Base-by-base conservation (phyloP, 2,113 vertebrate genomes). In the Gymnarchus niloticus region DNA sequence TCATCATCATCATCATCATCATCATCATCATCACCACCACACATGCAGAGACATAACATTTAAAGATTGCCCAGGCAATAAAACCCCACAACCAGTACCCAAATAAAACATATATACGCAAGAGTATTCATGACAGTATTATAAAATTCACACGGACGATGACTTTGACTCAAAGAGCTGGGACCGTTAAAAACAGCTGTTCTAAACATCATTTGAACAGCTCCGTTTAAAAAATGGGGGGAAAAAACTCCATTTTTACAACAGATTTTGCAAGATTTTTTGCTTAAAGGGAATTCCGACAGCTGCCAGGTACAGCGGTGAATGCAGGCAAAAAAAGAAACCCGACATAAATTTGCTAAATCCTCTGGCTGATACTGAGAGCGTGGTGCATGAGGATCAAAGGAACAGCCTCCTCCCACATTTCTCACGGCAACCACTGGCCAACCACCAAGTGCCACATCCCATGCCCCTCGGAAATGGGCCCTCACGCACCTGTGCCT, bases 361-460 rank as follows among this genome's bases (percentile, higher is more conserved):
- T 33, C 52, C 25, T 41, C 25, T 46, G 73, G 54, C 73, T 80
- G 83, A 81, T 84, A 87, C 56, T 46, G 59, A 78, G 12, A 14
- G 51, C 77, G 77, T 78, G 54, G 83, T 61, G 83, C 37, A 78
- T 52, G 12, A 37, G 41, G 86, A 87, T 84, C 86, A 87, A 84
- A 87, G 83, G 3, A 65, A 54, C 76, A 41, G 73, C 21, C 44
- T 78, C 76, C 23, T 19, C 46, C 23, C 17, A 37, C 21, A 6
- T 48, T 48, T 78, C 76, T 78, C 44, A 48, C n/a, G 21, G 46
- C 76, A 78, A n/a, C 76, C 44, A 0, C 44, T 9, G 19, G 4
- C 21, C 8, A 48, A 48, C 44, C 41, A 8, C 76, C 44, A 78
- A 6, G 0, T 0, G n/a, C 25, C 28, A 82, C 28, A 56, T 2